Conservation (phyloP, 2,113 vertebrate species). For the Meles meles region DNA sequence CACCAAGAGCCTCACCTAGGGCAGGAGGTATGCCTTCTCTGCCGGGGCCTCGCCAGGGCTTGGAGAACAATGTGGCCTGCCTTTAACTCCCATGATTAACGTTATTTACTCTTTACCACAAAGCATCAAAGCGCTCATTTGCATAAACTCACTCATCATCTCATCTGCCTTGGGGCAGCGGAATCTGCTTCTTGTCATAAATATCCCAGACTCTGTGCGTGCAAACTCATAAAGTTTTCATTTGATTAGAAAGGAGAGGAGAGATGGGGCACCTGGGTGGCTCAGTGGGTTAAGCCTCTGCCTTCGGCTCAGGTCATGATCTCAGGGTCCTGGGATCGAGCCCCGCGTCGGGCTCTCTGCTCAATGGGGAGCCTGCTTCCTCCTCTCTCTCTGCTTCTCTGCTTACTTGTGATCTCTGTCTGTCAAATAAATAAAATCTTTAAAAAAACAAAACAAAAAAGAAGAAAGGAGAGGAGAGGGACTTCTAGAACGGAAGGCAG, state of each 20-base stretch:
- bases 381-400: too few relatives aligned
- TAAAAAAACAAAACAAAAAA: too few relatives aligned
- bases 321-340: too few relatives aligned
- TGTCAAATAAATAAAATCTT: too few relatives aligned
- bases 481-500: not conserved
- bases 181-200: not conserved
- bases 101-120: constrained; percentile 23
- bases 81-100: not conserved
- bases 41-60: not conserved
- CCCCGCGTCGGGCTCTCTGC: too few relatives aligned
- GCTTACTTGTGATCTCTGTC: too few relatives aligned
- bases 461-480: not conserved
- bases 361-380: too few relatives aligned
- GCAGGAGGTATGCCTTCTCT: not conserved
- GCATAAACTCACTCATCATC: not conserved
- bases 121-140: not conserved
- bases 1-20: constrained; percentile 27
- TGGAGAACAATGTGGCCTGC: not conserved
- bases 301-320: too few relatives aligned
- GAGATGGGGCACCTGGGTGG: not conserved
- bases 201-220: not conserved
- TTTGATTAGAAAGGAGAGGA: not conserved
- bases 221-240: not conserved
- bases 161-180: not conserved
- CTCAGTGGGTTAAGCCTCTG: too few relatives aligned